A percentile compares a stretch with the other conserved stretches of the same genome.
These are phyloP conservation scores for Tipula confusa DNA, from an alignment of 2,888 invertebrate genomes.

Conservation along the genomic window DNA sequence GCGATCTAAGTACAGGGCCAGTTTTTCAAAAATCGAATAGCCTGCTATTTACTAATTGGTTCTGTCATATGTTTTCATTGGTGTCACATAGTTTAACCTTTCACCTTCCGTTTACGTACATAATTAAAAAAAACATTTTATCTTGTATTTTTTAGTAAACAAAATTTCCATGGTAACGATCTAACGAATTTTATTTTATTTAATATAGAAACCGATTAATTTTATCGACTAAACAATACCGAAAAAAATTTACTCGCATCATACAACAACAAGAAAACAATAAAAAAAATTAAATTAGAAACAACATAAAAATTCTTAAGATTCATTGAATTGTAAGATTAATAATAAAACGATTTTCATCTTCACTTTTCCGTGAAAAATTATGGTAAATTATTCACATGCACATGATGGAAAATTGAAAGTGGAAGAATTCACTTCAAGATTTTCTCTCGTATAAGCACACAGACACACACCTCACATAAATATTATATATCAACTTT, in stretches of 20 bases:
- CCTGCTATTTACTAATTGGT: too few relatives aligned
- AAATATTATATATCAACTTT: background rate
- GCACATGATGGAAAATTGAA: background rate
- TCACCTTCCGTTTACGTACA: background rate
- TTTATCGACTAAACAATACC: background rate
- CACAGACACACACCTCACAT: background rate
- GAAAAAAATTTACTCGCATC: background rate
- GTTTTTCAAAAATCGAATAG: too few relatives aligned
- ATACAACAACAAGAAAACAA: background rate
- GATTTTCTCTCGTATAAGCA: background rate
- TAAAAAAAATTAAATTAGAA: background rate
- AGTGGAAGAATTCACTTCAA: background rate
- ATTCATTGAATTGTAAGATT: conserved; percentile 5
- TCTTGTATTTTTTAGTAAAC: background rate
- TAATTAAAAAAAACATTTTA: background rate
- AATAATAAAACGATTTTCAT: background rate
- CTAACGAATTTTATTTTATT: background rate
- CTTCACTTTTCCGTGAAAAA: conserved; percentile 20
- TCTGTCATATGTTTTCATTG: too few relatives aligned
- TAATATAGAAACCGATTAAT: background rate
- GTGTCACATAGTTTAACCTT: background rate
- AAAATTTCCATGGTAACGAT: background rate
- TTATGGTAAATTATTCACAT: background rate
- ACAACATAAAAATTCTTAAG: background rate
- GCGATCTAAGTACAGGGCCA: too few relatives aligned